Evolutionary conservation across 2,797 vertebrate genomes (phyloP).

Genomic region (Balearica regulorum): DNA sequence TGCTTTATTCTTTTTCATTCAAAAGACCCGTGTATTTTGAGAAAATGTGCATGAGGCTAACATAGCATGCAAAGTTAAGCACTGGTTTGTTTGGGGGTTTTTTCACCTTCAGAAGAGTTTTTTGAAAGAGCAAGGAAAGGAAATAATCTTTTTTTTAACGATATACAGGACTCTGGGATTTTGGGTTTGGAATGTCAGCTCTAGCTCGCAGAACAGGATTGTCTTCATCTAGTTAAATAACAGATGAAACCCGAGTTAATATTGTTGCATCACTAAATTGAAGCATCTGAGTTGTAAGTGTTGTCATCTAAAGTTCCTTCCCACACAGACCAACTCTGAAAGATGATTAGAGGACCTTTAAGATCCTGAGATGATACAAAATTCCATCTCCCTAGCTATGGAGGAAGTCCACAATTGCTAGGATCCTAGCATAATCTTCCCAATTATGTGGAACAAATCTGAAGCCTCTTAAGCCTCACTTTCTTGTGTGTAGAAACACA

Average conservation of each 20-base stretch:
- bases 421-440: neutral
- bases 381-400: neutral
- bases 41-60: neutral
- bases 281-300: neutral
- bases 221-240: neutral
- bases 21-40: neutral
- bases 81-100: rapidly evolving
- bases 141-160: neutral
- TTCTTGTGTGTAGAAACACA: neutral
- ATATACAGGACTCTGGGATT: neutral
- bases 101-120: neutral
- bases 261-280: neutral
- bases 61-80: neutral
- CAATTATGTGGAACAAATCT: neutral
- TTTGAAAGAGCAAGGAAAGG: neutral
- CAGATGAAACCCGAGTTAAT: neutral
- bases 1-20: neutral
- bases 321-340: neutral
- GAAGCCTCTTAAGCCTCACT: neutral
- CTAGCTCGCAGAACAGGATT: neutral
- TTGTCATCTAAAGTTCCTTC: neutral
- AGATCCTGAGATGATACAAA: neutral
- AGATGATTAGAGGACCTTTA: neutral
- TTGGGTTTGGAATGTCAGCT: neutral
- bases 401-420: neutral